These are phyloP conservation scores for Fratercula arctica DNA, from an alignment of 2,797 vertebrate genomes.

Conservation along the genomic window DNA sequence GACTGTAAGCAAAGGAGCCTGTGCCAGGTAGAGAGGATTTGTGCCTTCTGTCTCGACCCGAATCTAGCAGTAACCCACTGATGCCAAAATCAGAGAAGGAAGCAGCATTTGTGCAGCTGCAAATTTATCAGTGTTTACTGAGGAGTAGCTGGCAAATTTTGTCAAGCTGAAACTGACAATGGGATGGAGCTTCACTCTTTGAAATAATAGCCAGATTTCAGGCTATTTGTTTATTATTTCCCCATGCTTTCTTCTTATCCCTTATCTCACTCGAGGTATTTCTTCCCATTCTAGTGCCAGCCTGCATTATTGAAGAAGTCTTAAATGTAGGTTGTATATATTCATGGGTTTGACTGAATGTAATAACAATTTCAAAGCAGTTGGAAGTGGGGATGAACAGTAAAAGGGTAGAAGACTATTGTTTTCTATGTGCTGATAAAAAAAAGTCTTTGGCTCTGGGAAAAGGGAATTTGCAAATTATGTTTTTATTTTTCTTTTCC, in stretches of 20 bases:
- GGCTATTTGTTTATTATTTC: not conserved
- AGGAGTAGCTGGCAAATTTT: not conserved
- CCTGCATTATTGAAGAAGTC: not conserved
- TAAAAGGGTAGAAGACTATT: not conserved
- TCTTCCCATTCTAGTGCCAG: not conserved
- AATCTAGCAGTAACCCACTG: not conserved
- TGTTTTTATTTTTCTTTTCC: not conserved
- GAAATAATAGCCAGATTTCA: not conserved
- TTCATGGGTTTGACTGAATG: not conserved
- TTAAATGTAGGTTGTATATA: not conserved
- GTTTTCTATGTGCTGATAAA: not conserved
- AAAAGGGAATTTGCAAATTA: not conserved
- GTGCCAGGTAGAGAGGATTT: not conserved
- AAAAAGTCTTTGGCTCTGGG: not conserved
- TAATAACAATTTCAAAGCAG: not conserved
- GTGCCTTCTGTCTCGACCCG: not conserved
- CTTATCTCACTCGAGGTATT: not conserved
- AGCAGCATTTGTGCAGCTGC: not conserved
- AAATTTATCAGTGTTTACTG: not conserved
- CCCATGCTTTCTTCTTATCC: not conserved
- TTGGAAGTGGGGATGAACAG: not conserved
- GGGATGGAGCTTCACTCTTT: not conserved
- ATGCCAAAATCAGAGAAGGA: conserved; percentile 6
- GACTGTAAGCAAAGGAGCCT: not conserved
- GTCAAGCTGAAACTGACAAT: not conserved